Evolutionary conservation across 1,140 invertebrate genomes (phyloP), one percentile per base, ranked within the genome.

Genomic region (Ceratosolen solmsi): DNA sequence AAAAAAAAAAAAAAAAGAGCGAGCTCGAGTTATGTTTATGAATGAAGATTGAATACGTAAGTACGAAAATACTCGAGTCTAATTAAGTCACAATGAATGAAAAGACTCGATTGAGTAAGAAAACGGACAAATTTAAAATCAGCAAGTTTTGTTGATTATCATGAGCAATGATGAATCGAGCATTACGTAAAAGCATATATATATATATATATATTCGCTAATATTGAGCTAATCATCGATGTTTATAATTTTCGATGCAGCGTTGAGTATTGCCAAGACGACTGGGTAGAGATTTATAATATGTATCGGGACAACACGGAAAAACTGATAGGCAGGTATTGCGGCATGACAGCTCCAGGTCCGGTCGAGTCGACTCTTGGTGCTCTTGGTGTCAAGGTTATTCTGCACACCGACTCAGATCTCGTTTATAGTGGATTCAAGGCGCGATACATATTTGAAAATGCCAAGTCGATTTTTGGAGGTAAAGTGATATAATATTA

Each of bases 251-350:
- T 58, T 41, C 17, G 75, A 25, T 56, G 17, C 38, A 96, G 95
- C 56, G 90, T 93, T 49, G 91, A 93, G n/a, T 92, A 94, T 72
- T 98, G 97, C 90, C 95, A 95, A 90, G 96, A 98, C 89, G 97
- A 98, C 89, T 98, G 96, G 96, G 92, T 98, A 82, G 97, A 98
- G 92, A 96, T 98, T 85, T 98, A 96, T 92, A 97, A 97, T 87
- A 93, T 97, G 83, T 97, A 96, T 84, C 93, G 94, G 82, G 96
- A 96, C 88, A 93, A 95, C 72, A 94, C 94, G 63, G 95, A 96
- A 85, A 95, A 95, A 86, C 93, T 97, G 82, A 94, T 98, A 73
- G 97, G 97, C 27, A 94, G 96, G 71, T 98, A 97, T 91, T 98
- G 96, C 90, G 95, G 96, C 46, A 93, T 93, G 84, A 95, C 96